Evolutionary conservation across 1,140 invertebrate genomes (phyloP), one percentile per base, ranked within the genome.

Genomic region (Ips nitidus): DNA sequence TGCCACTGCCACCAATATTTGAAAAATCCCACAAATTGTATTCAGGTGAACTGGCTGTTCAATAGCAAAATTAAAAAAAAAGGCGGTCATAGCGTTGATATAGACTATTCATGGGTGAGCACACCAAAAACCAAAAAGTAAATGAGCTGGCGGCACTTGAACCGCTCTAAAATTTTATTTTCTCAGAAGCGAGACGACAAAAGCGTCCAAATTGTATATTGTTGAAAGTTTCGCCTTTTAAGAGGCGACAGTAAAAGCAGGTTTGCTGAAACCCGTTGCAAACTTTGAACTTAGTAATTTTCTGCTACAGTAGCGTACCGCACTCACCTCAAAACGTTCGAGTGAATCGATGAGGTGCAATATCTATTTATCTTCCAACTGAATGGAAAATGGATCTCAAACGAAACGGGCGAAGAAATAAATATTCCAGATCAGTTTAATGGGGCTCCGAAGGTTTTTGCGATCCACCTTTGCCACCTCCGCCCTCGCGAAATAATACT

Each of bases 371-470:
- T 22, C 22, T 22, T 22, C 22, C 22, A 22, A 22, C 22, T 22
- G 22, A 22, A 22, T 22, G 22, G 22, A 22, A 22, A 22, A 22
- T 22, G 22, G 22, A 22, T 22, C 22, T 22, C 22, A 22, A 22
- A 22, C 22, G 22, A 22, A 22, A 22, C 22, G 22, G 22, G 42
- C 38, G 42, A 59, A 36, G 5, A 42, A 59, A 59, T 59, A 59
- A 42, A 59, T 59, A 22, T 41, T 59, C 6, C 57, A 59, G 57
- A 59, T 59, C 57, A 59, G 38, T 41, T 59, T 59, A 59, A 59
- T 59, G 41, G 57, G 37, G n/a, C 6, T 55, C 52, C 52, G 6
- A 8, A 55, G 52, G 45, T 5, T 55, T 55, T 50, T 37, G 52
- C 45, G 36, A 7, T 37, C n/a, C 52, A 36, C 36, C 45, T 37